Evolutionary conservation across 2,888 invertebrate genomes (phyloP), one percentile per base, ranked within the genome.

Genomic region (Sisyra terminalis): DNA sequence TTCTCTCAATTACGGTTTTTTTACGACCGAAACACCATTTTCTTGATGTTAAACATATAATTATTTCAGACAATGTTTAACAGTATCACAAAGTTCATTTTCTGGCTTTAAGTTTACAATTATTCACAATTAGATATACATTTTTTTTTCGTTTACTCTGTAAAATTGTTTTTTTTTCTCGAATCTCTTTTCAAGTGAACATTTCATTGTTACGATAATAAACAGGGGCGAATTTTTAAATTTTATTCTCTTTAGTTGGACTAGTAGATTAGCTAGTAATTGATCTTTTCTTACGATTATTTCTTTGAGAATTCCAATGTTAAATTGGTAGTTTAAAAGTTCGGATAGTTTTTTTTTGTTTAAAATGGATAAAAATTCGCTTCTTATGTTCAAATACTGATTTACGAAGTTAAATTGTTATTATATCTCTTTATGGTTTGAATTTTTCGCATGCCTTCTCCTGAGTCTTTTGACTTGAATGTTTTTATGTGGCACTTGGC

Each of bases 401-500:
- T 42, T 44, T 35, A 43, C 40, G 39, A 47, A 42, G 37, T 32
- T 30, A 8, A 43, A 35, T 29, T 43, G 17, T 32, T 47, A 50
- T 49, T 50, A n/a, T n/a, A 52, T 51, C 52, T 50, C 51, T 50
- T 50, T 50, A 53, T 50, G 52, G 50, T 63, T 54, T 62, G 55
- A 61, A 63, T 65, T 67, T 65, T 70, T 69, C 68, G 70, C 70
- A 70, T 70, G 75, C 76, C 69, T 70, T 71, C 68, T 67, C 70
- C 70, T 71, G 71, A 71, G 68, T 71, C 67, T 68, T 68, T 67
- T 73, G 69, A 73, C 69, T 73, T 75, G 71, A 73, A 75, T 75
- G 75, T 76, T 70, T 24, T 70, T 73, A 70, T 78, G 75, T 76
- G 75, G 73, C 70, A 70, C 67, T 69, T 69, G 71, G 70, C 70